Base-by-base conservation (phyloP, 2,888 invertebrate species). In the Drosophila mayaguana region DNA sequence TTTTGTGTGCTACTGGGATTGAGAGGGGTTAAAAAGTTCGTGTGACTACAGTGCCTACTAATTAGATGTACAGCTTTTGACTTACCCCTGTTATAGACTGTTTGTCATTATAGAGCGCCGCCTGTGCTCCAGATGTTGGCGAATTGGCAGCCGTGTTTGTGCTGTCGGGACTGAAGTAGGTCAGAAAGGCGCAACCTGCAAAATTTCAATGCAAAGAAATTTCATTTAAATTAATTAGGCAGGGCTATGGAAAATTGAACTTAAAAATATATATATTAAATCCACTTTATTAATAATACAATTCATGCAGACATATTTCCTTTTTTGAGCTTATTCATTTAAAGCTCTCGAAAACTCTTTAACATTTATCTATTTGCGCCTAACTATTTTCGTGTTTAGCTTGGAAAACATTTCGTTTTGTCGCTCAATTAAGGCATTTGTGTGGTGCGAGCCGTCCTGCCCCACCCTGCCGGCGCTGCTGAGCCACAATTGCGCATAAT, bases 71-170 rank as follows among this genome's bases (percentile, higher is more conserved):
- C 34, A 63, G 42, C 46, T 78, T 82, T 25, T 0, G n/a, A 96
- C 98, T 97, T 93, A 99, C 98, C 97, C 98, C 98, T 94, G 98
- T 98, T 94, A 99, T 95, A 93, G 98, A 98, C 95, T 98, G 97
- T 95, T 98, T 98, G 94, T 99, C 98, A 95, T 99, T 98, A 93
- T 98, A 96, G 53, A 90, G 83, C 70, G 91, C 75, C 63, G 85
- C 78, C 78, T 80, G 89, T 53, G 90, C 73, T 93, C 76, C 77
- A 46, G 98, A 97, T 94, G 96, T 96, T 92, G 97, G 90, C 18
- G 88, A 90, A 73, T 85, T 85, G 56, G 90, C 91, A 75, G 91
- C 91, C 71, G 91, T 89, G 70, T 90, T 88, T 60, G 98, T 98
- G 94, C 97, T 98, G 94, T 98, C 98, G 93, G 98, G 96, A 93